Evolutionary conservation across 2,113 vertebrate genomes (phyloP).

Genomic region (Dipodomys merriami): DNA sequence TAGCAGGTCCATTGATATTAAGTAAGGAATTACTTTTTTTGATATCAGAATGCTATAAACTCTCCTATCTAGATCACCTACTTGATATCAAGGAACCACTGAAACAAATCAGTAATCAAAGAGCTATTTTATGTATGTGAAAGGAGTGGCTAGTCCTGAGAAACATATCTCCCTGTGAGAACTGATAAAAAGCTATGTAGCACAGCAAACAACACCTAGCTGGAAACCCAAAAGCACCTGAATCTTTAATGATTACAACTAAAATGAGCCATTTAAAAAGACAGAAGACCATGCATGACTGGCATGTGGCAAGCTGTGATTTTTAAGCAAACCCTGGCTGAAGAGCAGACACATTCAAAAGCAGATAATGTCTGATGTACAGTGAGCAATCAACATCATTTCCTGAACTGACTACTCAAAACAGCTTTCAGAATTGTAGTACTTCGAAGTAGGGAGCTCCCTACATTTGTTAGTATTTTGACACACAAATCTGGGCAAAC

Average conservation of each 20-base stretch:
- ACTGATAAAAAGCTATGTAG: neutral
- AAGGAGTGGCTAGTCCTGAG: neutral
- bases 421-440: neutral
- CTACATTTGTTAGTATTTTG: neutral
- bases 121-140: neutral
- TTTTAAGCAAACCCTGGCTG: neutral
- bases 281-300: neutral
- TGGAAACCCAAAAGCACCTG: neutral
- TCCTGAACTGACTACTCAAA: neutral
- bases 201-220: neutral
- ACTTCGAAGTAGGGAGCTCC: neutral
- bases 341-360: neutral
- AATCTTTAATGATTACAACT: neutral
- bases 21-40: neutral
- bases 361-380: neutral
- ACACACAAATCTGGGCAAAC: neutral
- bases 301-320: neutral
- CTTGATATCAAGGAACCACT: neutral
- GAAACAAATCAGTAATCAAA: constrained; percentile 3
- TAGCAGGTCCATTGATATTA: neutral
- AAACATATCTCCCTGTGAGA: neutral
- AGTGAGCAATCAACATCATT: neutral
- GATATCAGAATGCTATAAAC: neutral
- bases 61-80: neutral
- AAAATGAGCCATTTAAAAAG: neutral